Evolutionary conservation across 2,888 invertebrate genomes (phyloP), one percentile per base, ranked within the genome.

Genomic region (Chrysomela aeneicollis): DNA sequence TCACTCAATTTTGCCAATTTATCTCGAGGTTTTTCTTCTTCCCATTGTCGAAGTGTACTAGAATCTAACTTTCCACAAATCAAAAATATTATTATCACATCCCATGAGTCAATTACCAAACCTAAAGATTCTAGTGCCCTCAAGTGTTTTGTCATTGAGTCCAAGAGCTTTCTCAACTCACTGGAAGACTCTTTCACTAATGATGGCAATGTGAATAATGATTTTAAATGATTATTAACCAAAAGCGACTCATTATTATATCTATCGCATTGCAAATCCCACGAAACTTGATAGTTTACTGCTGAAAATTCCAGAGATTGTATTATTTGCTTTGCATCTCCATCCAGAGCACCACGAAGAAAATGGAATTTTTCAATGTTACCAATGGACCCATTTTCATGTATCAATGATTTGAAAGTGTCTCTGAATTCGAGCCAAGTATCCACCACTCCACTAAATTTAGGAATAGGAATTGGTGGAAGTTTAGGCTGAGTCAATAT

Each of bases 351-450:
- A 10, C 19, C 42, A n/a, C 60, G 59, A 32, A 68, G 50, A 57
- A 69, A 64, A 55, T 70, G 66, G 61, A 55, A 70, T 10, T 64
- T 66, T 51, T 66, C 55, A 47, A 70, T 64, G 30, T 46, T 17
- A 59, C 37, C 55, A 18, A 70, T 18, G 1, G 63, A 51, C 12
- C 58, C 19, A 58, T 68, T 68, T 47, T 50, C 61, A 54, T 68
- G 67, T 30, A 70, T 60, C 63, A 69, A 46, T n/a, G 63, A 59
- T 37, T 63, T 55, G 63, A 60, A 69, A 6, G 62, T 69, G 51
- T 69, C 67, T 6, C 63, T 47, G 52, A 65, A 69, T 32, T 66
- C 59, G 4, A 66, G 51, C 55, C 63, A 66, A 15, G 17, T 59
- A 47, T 67, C 60, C 18, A 46, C 51, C 0, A 47, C 51, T n/a